Evolutionary conservation across 2,797 vertebrate genomes (phyloP), one percentile per base, ranked within the genome.

Genomic region (Chelonia mydas): DNA sequence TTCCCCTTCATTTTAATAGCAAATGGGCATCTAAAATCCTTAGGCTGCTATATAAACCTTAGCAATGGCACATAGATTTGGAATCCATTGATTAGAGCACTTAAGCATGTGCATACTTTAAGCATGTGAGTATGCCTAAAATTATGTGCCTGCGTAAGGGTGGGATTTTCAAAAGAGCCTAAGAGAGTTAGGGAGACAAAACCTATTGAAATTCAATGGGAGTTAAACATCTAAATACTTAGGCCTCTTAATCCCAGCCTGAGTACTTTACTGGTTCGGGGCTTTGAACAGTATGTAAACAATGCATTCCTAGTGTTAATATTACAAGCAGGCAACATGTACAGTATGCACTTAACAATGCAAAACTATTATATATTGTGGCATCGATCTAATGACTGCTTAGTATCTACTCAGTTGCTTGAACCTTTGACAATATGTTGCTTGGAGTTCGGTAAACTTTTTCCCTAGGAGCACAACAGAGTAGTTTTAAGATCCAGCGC

Each of bases 391-490:
- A 89, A 47, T 81, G 7, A 31, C 33, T 94, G 21, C 31, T 78
- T 72, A 49, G 37, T 45, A 86, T 51, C 5, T 37, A 33, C 81
- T n/a, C 55, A n/a, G 1, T 90, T 94, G 3, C 47, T 74, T 76
- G n/a, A 86, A 93, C 57, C 28, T 91, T 90, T 68, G n/a, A 85
- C 79, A 92, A 87, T 54, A 25, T 83, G 28, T 33, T 86, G 78
- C 93, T 84, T 87, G n/a, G 5, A 31, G 4, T 86, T 94, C 53
- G 41, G 25, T 92, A 87, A 84, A 81, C 53, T 77, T 86, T 86
- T 83, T 65, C 12, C 25, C 5, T 87, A n/a, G 33, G 85, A 93
- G 51, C 17, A 76, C 50, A 95, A 37, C 1, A 47, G 7, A 55
- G 12, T 86, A 45, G 65, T 81, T 87, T 51, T 7, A 85, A 91